Evolutionary conservation across 2,797 vertebrate species (phyloP).

Genomic region (Otolemur crassicaudatus): DNA sequence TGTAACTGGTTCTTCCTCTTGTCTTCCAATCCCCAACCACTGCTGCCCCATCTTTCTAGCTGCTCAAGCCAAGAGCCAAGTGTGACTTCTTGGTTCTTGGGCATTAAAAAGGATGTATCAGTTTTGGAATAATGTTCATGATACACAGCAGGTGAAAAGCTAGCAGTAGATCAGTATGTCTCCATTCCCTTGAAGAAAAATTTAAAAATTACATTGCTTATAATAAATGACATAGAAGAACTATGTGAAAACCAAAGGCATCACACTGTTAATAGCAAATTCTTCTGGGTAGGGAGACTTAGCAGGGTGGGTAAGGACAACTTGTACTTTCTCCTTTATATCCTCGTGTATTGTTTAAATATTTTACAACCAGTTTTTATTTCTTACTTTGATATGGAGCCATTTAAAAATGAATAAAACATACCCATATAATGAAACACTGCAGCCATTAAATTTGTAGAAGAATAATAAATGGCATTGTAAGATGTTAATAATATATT

Average conservation of each 20-base stretch:
- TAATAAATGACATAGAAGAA: neutral
- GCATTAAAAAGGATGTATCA: neutral
- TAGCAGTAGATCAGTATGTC: neutral
- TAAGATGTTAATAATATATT: conserved; percentile 51
- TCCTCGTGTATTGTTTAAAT: conserved; percentile 43
- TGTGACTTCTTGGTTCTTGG: neutral
- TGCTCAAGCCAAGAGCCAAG: neutral
- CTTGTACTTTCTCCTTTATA: neutral
- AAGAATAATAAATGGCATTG: conserved; percentile 46
- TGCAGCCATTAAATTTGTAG: conserved; percentile 50
- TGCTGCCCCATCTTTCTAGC: neutral
- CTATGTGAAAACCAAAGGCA: neutral
- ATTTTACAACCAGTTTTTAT: conserved; percentile 50
- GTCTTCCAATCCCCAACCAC: neutral
- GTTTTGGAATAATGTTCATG: neutral
- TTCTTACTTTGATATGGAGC: conserved; percentile 55
- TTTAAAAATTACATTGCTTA: neutral
- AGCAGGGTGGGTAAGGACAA: neutral
- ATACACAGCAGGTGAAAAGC: neutral
- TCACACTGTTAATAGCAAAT: neutral
- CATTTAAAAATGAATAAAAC: conserved; percentile 69
- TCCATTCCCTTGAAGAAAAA: neutral
- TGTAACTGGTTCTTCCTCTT: neutral
- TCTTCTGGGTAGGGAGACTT: neutral
- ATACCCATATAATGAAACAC: conserved; percentile 50